Evolutionary conservation across 2,888 invertebrate species (phyloP).

Genomic region (Desoria tigrina): DNA sequence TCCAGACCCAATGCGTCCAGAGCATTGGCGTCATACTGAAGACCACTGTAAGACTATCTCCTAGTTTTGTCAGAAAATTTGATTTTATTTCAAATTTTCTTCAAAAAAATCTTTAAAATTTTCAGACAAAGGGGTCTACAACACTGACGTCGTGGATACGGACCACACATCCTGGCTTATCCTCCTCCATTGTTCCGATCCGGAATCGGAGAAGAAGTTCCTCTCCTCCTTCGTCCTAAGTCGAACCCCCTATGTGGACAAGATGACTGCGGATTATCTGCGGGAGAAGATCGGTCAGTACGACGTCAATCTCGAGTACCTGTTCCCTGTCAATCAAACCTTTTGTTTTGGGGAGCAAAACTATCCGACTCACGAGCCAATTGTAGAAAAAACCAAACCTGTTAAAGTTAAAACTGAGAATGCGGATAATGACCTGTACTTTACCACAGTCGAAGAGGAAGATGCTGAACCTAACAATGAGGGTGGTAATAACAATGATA

Average conservation of each 20-base stretch:
- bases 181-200: constrained; percentile 80
- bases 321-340: constrained; percentile 77
- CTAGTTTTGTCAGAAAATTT: background rate
- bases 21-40: constrained; percentile 85
- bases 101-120: background rate
- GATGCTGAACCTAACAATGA: no score
- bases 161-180: constrained; percentile 82
- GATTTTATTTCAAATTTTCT: constrained; percentile 1
- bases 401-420: background rate
- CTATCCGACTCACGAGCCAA: constrained; percentile 10
- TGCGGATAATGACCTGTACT: background rate
- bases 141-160: constrained; percentile 81
- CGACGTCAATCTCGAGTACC: constrained; percentile 80
- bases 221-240: constrained; percentile 81
- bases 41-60: constrained; percentile 67
- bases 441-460: no score
- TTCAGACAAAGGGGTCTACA: constrained; percentile 87
- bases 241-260: constrained; percentile 63
- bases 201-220: constrained; percentile 67
- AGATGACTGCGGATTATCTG: constrained; percentile 70
- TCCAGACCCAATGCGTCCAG: constrained; percentile 70
- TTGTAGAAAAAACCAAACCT: background rate
- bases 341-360: constrained; percentile 60
- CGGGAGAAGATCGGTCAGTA: constrained; percentile 75
- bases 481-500: no score